Evolutionary conservation across 2,113 vertebrate genomes (phyloP).

Genomic region (Laterallus jamaicensis): DNA sequence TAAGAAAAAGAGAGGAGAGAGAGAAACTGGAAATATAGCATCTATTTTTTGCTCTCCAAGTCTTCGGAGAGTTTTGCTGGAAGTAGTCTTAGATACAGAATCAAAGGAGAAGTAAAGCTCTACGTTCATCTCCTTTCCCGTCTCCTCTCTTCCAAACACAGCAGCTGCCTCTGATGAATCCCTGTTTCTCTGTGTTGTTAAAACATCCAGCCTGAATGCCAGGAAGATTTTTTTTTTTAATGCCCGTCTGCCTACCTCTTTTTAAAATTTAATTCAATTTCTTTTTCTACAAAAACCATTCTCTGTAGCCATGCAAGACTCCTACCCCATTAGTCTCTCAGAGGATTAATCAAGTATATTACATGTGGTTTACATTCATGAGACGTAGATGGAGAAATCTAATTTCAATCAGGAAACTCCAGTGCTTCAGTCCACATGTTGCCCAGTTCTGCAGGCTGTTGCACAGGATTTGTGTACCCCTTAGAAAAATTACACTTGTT

Average conservation of each 20-base stretch:
- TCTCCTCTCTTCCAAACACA: background rate
- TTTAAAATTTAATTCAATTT: background rate
- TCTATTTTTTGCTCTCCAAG: background rate
- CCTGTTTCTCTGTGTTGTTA: background rate
- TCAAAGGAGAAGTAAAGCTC: background rate
- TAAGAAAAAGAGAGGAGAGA: background rate
- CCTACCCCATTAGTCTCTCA: background rate
- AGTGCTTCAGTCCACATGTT: background rate
- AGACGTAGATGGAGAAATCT: fast-evolving
- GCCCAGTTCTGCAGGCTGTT: background rate
- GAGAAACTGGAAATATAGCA: background rate
- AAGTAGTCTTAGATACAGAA: background rate
- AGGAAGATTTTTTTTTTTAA: background rate
- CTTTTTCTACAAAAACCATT: background rate
- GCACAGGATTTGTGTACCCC: background rate
- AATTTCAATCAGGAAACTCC: background rate
- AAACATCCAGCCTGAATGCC: background rate
- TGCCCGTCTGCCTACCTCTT: background rate
- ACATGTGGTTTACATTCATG: background rate
- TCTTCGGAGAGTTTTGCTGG: background rate
- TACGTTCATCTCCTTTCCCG: background rate
- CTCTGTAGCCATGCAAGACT: background rate
- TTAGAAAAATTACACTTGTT: background rate
- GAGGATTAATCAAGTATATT: background rate
- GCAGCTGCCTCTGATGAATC: background rate